Percentiles rank a stretch among this genome's conserved stretches.
Conservation (phyloP, 2,797 vertebrate genomes). For the Orientallactaga sibirica region DNA sequence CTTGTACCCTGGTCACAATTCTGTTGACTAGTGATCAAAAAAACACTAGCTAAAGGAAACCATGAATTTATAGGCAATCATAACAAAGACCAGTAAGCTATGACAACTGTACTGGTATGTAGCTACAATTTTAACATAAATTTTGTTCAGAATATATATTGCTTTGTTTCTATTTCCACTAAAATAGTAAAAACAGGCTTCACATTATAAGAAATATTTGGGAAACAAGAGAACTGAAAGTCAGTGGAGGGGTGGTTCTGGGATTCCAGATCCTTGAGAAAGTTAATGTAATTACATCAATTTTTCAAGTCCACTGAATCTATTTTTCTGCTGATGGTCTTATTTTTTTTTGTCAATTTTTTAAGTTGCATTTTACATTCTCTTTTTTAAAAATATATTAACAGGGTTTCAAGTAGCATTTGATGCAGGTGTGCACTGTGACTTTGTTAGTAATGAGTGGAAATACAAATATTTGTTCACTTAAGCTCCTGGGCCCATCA, state of each 20-base stretch:
- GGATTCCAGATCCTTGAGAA: background rate
- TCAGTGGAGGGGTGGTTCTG: background rate
- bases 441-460: background rate
- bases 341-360: background rate
- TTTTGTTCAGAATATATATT: background rate
- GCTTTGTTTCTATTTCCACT: background rate
- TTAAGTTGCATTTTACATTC: background rate
- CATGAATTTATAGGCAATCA: too few relatives aligned
- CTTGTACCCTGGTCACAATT: background rate
- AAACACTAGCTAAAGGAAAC: background rate
- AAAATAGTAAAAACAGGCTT: background rate
- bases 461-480: slow-evolving; percentile 39
- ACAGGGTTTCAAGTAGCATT: background rate
- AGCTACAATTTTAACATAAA: background rate
- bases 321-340: background rate
- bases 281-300: background rate
- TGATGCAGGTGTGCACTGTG: background rate
- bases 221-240: background rate
- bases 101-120: background rate
- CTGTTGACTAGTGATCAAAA: background rate
- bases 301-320: background rate
- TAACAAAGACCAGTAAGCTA: background rate
- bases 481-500: background rate
- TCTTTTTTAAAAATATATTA: background rate
- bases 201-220: background rate